Evolutionary conservation across 2,888 invertebrate genomes (phyloP), one percentile per base, ranked within the genome.

Genomic region (Drosophila melanosoma): DNA sequence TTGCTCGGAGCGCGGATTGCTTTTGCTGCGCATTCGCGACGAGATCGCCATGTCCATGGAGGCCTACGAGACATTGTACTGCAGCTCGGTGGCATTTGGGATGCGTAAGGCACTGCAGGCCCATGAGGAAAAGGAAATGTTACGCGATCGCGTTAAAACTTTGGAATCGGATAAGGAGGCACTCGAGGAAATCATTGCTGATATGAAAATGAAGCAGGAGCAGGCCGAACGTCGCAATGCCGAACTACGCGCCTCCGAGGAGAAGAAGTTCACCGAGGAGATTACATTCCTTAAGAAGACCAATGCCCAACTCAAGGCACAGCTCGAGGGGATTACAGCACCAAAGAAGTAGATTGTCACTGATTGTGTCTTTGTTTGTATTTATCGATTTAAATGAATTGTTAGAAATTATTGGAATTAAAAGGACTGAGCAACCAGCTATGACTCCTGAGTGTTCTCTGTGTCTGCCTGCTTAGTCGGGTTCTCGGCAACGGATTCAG

Each of bases 1-100:
- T 92, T 99, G 99, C 92, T 97, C 98, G 0, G 99, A 99, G 94
- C 94, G 99, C 83, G 99, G 99, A 4, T 94, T 99, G n/a, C 94
- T 99, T 8, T 93, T 99, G 57, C 94, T 99, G 61, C 95, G 99
- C 83, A 97, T 99, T 6, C 95, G 99, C 29, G 99, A 99, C 92
- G 99, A 99, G 94, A 96, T 99, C 68, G 95, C 97, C 78, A 98
- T 99, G 96, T 99, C 99, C 0, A 96, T 99, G 94, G 97, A 98
- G 88, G 98, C 99, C 0, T 99, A 98, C 92, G 98, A 99, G 93
- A 98, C 98, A 0, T 94, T 99, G 2, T 99, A 99, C 91, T 99
- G 99, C 93, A 99, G 99, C 93, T 98, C 99, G 63, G 97, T 99
- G 60, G 99, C 99, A 1, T 99, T 99, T 92, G 99, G 99, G 33